phyloP scores from a whole-genome alignment of 2,113 vertebrate species.

The Bubo bubo region DNA sequence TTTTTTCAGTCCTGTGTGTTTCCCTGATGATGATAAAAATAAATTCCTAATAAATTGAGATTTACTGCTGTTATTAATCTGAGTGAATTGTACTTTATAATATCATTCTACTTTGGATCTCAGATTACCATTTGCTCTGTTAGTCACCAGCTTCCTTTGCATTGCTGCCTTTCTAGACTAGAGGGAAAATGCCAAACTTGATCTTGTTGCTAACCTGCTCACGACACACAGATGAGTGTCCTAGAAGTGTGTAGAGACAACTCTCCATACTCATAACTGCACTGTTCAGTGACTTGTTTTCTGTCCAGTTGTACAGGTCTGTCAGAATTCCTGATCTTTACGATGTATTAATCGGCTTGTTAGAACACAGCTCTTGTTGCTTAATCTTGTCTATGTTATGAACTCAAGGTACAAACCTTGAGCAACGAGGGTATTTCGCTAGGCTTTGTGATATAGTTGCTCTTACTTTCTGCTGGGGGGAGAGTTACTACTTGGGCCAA shows the following conservation, averaged over 20 bases:
- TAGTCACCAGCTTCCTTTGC: not conserved
- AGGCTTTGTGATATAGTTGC: not conserved
- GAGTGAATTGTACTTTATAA: not conserved
- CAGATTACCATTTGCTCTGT: not conserved
- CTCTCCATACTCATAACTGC: not conserved
- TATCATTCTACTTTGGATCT: not conserved
- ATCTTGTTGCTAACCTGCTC: not conserved
- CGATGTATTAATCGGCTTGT: not conserved
- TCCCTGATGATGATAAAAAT: not conserved
- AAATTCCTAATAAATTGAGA: not conserved
- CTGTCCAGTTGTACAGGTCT: not conserved
- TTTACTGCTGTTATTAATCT: not conserved
- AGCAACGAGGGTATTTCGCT: fast-evolving
- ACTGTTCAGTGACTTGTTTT: not conserved
- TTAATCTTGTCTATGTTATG: not conserved
- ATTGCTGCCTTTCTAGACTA: not conserved
- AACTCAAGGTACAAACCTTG: not conserved
- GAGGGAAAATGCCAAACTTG: not conserved
- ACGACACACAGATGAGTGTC: not conserved
- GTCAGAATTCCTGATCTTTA: not conserved
- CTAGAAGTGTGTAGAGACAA: not conserved
- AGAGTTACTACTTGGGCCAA: fast-evolving
- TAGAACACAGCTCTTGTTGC: not conserved
- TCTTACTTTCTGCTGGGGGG: not conserved
- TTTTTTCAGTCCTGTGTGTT: not conserved